Base-by-base conservation (phyloP, 1,140 invertebrate genomes). In the Pinna nobilis region DNA sequence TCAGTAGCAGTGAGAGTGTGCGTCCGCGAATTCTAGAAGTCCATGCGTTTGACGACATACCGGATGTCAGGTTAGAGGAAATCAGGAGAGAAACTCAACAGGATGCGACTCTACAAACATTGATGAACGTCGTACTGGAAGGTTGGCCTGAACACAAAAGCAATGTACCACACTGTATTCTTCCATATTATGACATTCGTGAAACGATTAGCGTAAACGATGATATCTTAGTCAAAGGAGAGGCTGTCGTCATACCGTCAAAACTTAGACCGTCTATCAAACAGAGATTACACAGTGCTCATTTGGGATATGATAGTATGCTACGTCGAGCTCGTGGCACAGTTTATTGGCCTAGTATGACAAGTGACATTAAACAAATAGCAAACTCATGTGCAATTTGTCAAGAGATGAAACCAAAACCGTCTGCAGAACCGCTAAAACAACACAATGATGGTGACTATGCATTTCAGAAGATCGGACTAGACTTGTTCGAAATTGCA, bases 181-280 rank as follows among this genome's bases (percentile, higher is more conserved):
- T 15, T 35, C 64, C 61, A 57, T 79, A 79, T 39, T 76, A 50
- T 60, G 32, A 68, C 28, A 23, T 84, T 18, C 71, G 80, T 75
- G 69, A 84, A 49, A 73, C 81, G 35, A 39, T 86, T 7, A 69
- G 30, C 59, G 41, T 71, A 44, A 32, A 79, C 51, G 76, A 86
- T 71, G 84, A 72, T 3, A 44, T 87, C 7, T 23, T 87, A 18
- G 77, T 87, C 63, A 68, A 75, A 60, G 81, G 76, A 53, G 67
- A 82, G 37, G 71, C 77, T 59, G 60, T 87, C 23, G 63, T 88
- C 13, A 79, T 88, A 61, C 84, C 86, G 13, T 59, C 30, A 44
- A 15, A 33, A 7, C 49, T 84, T 18, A 71, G 86, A 70, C 9
- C 30, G 9, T 66, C 85, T 20, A 87, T 89, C 55, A 67, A 86